phyloP scores from a whole-genome alignment of 2,113 vertebrate species.

The Menidia beryllina region DNA sequence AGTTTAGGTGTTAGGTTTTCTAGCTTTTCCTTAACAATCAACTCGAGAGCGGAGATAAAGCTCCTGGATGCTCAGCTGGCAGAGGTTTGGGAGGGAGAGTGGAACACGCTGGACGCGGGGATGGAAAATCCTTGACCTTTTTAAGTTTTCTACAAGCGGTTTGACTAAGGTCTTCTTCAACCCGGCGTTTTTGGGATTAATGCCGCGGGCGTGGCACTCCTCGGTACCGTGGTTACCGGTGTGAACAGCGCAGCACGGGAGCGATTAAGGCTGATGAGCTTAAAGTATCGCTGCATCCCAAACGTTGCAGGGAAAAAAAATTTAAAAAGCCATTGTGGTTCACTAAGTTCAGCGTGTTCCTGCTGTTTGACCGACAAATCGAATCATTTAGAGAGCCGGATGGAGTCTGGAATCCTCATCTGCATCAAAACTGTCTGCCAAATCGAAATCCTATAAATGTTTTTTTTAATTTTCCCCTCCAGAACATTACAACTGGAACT shows the following conservation, averaged over 20 bases:
- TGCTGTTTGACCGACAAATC: neutral
- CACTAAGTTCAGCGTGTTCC: neutral
- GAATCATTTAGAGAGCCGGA: neutral
- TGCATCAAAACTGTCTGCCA: neutral
- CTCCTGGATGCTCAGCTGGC: constrained; percentile 7
- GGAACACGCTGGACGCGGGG: neutral
- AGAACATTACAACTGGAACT: too few relatives aligned
- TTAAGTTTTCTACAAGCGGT: neutral
- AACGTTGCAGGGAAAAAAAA: neutral
- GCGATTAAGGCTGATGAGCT: neutral
- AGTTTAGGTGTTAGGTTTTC: neutral
- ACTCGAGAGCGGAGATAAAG: constrained; percentile 17
- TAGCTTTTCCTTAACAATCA: constrained; percentile 13
- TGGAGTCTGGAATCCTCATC: neutral
- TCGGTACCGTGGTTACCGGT: neutral
- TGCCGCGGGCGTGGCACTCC: neutral
- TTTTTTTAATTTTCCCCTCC: too few relatives aligned
- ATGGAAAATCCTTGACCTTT: neutral
- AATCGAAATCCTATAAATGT: too few relatives aligned
- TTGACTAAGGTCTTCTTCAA: neutral
- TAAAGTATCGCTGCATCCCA: neutral
- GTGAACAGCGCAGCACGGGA: neutral
- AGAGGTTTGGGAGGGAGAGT: neutral
- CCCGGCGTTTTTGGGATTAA: neutral
- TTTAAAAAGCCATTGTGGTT: neutral